These are phyloP conservation scores for Lophotis ruficrista DNA, from an alignment of 2,113 vertebrate species.

Conservation along the genomic window DNA sequence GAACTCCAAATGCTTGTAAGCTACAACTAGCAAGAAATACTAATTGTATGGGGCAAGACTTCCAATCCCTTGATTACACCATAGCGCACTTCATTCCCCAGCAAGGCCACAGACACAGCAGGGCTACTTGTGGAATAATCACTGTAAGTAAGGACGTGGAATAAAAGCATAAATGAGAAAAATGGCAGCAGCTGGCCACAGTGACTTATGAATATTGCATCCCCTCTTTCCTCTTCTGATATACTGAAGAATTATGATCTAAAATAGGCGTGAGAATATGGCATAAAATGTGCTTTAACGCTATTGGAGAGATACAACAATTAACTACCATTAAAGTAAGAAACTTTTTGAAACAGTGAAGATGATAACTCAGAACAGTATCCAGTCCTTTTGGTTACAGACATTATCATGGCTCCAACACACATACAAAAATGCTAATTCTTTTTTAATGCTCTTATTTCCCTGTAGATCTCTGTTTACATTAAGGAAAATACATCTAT, in stretches of 20 bases:
- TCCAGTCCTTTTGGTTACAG: neutral
- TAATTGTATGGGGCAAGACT: neutral
- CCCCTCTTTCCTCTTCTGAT: neutral
- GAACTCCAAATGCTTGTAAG: neutral
- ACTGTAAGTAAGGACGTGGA: neutral
- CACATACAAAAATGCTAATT: slow-evolving; percentile 51
- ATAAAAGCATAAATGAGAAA: neutral
- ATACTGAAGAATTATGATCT: neutral
- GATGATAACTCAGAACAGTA: neutral
- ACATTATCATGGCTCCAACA: neutral
- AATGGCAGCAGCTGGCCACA: neutral
- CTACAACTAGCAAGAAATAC: neutral
- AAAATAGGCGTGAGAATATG: neutral
- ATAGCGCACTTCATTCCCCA: neutral
- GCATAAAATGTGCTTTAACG: neutral
- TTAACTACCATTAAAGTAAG: neutral
- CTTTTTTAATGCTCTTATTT: slow-evolving; percentile 72
- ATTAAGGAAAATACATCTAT: slow-evolving; percentile 61
- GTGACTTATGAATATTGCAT: neutral
- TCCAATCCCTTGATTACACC: neutral
- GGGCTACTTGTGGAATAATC: neutral
- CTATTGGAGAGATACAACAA: neutral
- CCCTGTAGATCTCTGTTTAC: slow-evolving; percentile 76
- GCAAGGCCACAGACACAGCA: neutral
- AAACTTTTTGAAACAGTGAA: neutral